Conservation (phyloP, 2,888 invertebrate species). For the Scrobipalpa atriplicella region DNA sequence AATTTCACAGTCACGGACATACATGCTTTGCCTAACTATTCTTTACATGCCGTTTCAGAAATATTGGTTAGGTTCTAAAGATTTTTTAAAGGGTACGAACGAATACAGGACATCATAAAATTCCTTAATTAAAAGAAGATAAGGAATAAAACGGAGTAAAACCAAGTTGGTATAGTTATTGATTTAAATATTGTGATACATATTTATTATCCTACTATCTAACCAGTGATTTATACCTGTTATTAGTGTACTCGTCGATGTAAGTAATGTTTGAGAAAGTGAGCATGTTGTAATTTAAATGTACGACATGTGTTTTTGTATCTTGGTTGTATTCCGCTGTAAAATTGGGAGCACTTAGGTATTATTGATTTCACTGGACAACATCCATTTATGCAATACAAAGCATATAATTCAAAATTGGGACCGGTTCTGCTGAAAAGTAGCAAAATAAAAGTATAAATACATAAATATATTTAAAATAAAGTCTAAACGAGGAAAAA, state of each 20-base stretch:
- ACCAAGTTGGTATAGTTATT: background rate
- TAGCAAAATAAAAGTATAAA: constrained; percentile 22
- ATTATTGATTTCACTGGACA: constrained; percentile 32
- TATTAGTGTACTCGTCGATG: too few species aligned
- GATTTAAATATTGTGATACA: too few species aligned
- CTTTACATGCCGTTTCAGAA: background rate
- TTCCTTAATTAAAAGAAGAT: background rate
- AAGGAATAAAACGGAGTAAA: background rate
- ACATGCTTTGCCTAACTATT: constrained; percentile 8
- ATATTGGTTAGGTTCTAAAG: background rate
- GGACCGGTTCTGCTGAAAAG: constrained; percentile 8
- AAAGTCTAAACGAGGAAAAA: constrained; percentile 17
- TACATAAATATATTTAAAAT: constrained; percentile 15
- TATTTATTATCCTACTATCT: too few species aligned
- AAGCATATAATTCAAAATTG: constrained; percentile 29
- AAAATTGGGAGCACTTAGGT: background rate
- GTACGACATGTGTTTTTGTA: too few species aligned
- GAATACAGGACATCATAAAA: background rate
- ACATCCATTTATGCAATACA: constrained; percentile 34
- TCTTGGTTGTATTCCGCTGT: constrained; percentile 1
- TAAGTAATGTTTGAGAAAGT: too few species aligned
- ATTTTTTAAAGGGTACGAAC: background rate
- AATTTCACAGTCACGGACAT: background rate
- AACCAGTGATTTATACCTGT: too few species aligned
- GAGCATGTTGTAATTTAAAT: too few species aligned